A percentile compares a stretch with the other conserved stretches of the same genome.
Evolutionary conservation across 2,888 invertebrate genomes (phyloP).

Genomic region (Autographa pulchrina): DNA sequence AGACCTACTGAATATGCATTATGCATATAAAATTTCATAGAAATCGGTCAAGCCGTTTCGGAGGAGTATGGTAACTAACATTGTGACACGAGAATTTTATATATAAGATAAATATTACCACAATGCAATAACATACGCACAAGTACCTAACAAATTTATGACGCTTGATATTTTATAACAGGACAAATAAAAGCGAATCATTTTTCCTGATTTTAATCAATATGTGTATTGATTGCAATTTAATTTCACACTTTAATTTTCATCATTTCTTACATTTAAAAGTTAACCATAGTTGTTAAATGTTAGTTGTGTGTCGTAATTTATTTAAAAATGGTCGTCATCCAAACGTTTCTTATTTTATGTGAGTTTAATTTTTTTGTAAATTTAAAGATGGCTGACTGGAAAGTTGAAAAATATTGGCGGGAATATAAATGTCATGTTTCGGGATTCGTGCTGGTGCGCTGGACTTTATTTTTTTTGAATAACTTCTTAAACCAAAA

Average conservation of each 20-base stretch:
- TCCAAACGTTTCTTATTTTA: not conserved
- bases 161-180: no score
- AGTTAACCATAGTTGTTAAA: not conserved
- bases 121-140: no score
- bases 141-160: no score
- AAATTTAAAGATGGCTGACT: not conserved
- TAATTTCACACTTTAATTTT: constrained; percentile 5
- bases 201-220: not conserved
- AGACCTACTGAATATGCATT: no score
- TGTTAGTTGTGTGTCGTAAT: not conserved
- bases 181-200: not conserved
- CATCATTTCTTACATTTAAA: not conserved
- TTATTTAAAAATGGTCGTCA: not conserved
- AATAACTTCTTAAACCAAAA: not conserved
- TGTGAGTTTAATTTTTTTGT: not conserved
- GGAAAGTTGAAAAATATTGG: not conserved
- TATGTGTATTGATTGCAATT: not conserved
- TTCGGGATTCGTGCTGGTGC: not conserved
- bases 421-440: not conserved
- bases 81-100: no score
- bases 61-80: no score
- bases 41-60: no score
- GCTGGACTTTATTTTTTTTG: not conserved
- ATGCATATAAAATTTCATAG: no score
- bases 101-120: no score